Base-by-base conservation (phyloP, 2,888 invertebrate species). In the Cheilosia impressa region DNA sequence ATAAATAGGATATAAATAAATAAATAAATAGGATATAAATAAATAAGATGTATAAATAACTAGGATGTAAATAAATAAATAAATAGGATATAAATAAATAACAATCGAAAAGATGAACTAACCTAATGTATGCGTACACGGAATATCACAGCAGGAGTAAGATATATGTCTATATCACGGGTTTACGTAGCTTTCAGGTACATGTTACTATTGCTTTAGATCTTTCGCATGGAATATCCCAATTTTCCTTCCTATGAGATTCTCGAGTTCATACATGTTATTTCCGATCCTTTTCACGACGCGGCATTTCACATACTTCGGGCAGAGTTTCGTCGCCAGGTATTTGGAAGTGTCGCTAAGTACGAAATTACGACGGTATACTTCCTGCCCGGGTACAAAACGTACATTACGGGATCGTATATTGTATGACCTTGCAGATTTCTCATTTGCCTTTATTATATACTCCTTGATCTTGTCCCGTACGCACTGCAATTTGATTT, bases 391-490 rank as follows among this genome's bases (percentile, higher is more conserved):
- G 2, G 31, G 53, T 31, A 22, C 17, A 22, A 62, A 38, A 1
- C 9, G 50, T 13, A 65, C 7, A 5, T 50, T 38, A 4, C 38
- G 15, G 6, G 50, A 38, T 17, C 50, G 50, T 2, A 10, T 13
- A n/a, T 65, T 65, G 9, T 65, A 50, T 9, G 15, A 50, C 9
- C 3, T 19, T 17, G 75, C 71, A 15, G 52, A 58, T 4, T 53
- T 84, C 24, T 76, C 75, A 10, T 57, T 71, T 1, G 76, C 75
- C 4, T 52, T 58, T 2, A 76, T 57, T 4, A 77, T 5, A 24
- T 73, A 60, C 0, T 60, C 22, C 19, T 72, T 65, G 1, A 77
- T 60, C 7, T 7, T 31, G 27, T 31, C 27, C 7, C 27, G 6
- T 31, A 31, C 7, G 27, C 7, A 31, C 27, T 50, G 53, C 10